A percentile compares a stretch with the other conserved stretches of the same genome.
Conservation (phyloP, 2,797 vertebrate genomes). For the Vespertilio murinus region DNA sequence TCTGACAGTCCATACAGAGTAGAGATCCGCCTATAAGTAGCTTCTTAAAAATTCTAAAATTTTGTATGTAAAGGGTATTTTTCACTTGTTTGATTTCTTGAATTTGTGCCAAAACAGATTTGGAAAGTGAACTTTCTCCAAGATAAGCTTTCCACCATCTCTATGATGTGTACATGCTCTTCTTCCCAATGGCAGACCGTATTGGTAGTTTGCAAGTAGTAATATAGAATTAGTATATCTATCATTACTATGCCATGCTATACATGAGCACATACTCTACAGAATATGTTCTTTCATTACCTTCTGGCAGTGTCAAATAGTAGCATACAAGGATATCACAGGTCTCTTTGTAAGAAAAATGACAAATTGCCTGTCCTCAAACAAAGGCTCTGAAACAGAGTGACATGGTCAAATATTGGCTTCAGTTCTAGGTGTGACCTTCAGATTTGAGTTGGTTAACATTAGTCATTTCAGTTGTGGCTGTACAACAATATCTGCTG, state of each 20-base stretch:
- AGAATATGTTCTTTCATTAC: not conserved
- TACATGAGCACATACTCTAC: not conserved
- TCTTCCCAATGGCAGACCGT: not conserved
- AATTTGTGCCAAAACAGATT: constrained; percentile 12
- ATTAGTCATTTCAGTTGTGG: constrained; percentile 51
- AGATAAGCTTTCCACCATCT: not conserved
- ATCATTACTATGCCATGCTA: not conserved
- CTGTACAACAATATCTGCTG: constrained; percentile 17
- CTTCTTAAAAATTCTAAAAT: not conserved
- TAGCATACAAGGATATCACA: not conserved
- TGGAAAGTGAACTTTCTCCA: not conserved
- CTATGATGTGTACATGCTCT: not conserved
- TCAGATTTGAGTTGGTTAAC: constrained; percentile 67
- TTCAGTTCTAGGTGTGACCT: constrained; percentile 68
- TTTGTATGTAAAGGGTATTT: not conserved
- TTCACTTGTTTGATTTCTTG: not conserved
- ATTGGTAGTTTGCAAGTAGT: not conserved
- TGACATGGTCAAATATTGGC: constrained; percentile 58
- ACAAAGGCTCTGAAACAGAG: constrained; percentile 17
- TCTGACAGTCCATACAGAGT: not conserved
- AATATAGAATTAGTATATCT: not conserved
- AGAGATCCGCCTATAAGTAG: not conserved
- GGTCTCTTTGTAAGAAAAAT: constrained; percentile 1
- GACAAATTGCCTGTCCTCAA: not conserved
- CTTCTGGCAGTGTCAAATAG: not conserved